phyloP scores from a whole-genome alignment of 1,140 invertebrate species.

The Drosophila mauritiana region DNA sequence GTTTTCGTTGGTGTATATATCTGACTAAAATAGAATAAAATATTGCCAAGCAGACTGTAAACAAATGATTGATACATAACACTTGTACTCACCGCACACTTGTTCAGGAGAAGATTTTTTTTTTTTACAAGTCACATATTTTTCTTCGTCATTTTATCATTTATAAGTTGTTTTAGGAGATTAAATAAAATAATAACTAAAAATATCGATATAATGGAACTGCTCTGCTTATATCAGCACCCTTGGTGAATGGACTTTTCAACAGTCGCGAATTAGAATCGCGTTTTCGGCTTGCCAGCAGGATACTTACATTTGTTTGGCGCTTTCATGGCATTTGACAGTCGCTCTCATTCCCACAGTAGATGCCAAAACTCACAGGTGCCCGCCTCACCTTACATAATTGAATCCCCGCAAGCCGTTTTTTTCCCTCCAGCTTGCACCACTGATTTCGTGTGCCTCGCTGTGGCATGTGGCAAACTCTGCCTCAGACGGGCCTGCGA shows the following conservation, averaged over 20 bases:
- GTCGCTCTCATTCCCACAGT: slow-evolving; percentile 33
- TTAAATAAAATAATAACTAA: too few species aligned
- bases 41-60: too few species aligned
- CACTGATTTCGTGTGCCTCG: slow-evolving; percentile 41
- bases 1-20: too few species aligned
- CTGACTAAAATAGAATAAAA: not conserved
- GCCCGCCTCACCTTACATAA: slow-evolving; percentile 13
- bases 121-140: too few species aligned
- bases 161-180: too few species aligned
- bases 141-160: too few species aligned
- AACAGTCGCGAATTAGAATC: not conserved
- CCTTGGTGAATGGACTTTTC: too few species aligned
- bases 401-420: slow-evolving; percentile 9
- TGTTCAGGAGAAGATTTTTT: too few species aligned
- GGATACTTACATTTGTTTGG: slow-evolving; percentile 1
- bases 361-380: slow-evolving; percentile 10
- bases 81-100: too few species aligned
- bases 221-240: too few species aligned
- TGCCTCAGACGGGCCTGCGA: slow-evolving; percentile 17
- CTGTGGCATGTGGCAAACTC: slow-evolving; percentile 39
- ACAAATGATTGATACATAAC: too few species aligned
- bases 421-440: not conserved
- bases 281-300: not conserved
- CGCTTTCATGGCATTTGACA: slow-evolving; percentile 22
- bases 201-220: too few species aligned